Percentiles rank a stretch among this genome's conserved stretches.
These are phyloP conservation scores for Gymnoscopelus microlampas DNA, from an alignment of 2,797 vertebrate species.

Conservation along the genomic window DNA sequence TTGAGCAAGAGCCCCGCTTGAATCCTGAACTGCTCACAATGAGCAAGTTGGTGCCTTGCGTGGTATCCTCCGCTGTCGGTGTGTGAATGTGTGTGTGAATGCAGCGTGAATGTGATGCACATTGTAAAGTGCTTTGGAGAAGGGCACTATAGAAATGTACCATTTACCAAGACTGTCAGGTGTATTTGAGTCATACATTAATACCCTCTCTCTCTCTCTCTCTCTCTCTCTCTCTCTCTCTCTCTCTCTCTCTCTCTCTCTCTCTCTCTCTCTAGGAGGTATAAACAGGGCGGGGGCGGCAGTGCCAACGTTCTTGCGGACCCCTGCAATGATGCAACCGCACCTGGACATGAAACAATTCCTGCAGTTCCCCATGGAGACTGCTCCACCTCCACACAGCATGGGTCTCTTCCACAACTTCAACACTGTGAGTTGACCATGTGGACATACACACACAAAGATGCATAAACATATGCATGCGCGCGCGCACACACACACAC, in stretches of 20 bases:
- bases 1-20: no score
- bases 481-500: not conserved
- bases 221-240: not conserved
- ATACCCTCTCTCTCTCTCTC: not conserved
- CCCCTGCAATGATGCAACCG: conserved; percentile 86
- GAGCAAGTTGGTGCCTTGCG: no score
- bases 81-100: no score
- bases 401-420: conserved; percentile 91
- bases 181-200: no score
- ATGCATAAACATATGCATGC: not conserved
- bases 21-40: no score
- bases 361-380: conserved; percentile 90
- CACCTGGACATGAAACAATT: conserved; percentile 93
- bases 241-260: not conserved
- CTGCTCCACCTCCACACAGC: conserved; percentile 81
- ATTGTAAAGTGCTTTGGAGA: no score
- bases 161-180: no score
- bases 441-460: not conserved
- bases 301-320: conserved; percentile 88
- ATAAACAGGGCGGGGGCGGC: conserved; percentile 87
- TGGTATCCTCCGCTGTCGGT: no score
- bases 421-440: conserved; percentile 82
- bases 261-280: conserved; percentile 78
- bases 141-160: no score
- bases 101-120: no score